These are phyloP conservation scores for Cliona cf. orientalis DNA, from an alignment of 37 sponge, comb jelly and placozoan species.

Conservation along the genomic window DNA sequence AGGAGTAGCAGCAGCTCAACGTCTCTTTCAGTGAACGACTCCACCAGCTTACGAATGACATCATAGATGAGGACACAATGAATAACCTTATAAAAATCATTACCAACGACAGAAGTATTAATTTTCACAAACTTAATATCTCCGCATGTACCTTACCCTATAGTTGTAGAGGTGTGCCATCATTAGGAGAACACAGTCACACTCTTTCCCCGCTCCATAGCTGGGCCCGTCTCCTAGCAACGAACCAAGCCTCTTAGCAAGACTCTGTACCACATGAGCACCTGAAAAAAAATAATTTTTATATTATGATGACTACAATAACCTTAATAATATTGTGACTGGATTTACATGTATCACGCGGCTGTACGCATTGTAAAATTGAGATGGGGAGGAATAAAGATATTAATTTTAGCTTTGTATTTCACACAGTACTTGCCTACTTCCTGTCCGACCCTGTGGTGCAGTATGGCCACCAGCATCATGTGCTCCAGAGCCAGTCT, in stretches of 20 bases:
- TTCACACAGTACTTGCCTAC: slow-evolving; percentile 61
- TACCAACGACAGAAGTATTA: not conserved
- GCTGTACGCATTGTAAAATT: not conserved
- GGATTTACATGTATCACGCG: not conserved
- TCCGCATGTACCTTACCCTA: slow-evolving; percentile 38
- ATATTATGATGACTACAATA: not conserved
- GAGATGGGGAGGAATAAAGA: not conserved
- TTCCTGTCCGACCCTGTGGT: slow-evolving; percentile 75
- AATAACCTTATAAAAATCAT: slow-evolving; percentile 41
- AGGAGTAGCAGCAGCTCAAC: slow-evolving; percentile 88
- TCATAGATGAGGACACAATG: slow-evolving; percentile 90
- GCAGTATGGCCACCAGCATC: slow-evolving; percentile 83
- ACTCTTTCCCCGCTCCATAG: slow-evolving; percentile 56
- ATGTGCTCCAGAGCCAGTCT: slow-evolving; percentile 79
- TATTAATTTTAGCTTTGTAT: not conserved
- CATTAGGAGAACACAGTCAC: slow-evolving; percentile 57
- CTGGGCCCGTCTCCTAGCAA: slow-evolving; percentile 3
- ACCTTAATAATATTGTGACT: not conserved
- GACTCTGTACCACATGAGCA: slow-evolving; percentile 65
- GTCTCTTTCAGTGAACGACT: slow-evolving; percentile 77
- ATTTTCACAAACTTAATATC: not conserved
- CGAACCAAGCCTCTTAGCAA: slow-evolving; percentile 50
- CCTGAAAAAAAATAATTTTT: slow-evolving; percentile 34
- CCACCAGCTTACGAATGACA: slow-evolving; percentile 74
- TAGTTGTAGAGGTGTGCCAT: slow-evolving; percentile 76